Evolutionary conservation across 2,888 invertebrate species (phyloP), one percentile per base, ranked within the genome.

Genomic region (Agrochola litura): DNA sequence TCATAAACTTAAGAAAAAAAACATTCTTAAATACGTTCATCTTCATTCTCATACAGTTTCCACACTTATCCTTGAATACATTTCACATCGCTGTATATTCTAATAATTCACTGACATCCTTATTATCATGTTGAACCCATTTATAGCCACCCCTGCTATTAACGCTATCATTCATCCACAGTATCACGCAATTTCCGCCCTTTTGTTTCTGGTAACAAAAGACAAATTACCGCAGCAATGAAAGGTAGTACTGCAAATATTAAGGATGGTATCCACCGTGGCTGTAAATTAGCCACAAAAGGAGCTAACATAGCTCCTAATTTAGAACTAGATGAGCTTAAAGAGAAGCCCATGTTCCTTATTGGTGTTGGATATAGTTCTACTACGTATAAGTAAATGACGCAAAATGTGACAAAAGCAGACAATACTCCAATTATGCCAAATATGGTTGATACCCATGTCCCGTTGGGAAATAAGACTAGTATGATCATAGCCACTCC

Each of bases 311-410:
- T 93, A 0, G 92, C 93, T 10, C 93, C 95, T 1, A 93, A 46
- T 77, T 93, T 93, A 0, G 92, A 90, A 41, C 92, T 93, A 61
- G 89, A 88, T 5, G 92, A 90, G 37, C 89, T 89, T 6, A 92
- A 49, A 61, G 94, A 92, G 19, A 91, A 91, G 0, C 92, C 93
- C 94, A 94, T 95, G 58, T 91, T 94, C 43, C 95, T 92, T 54
- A 95, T 84, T 19, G 92, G 88, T 0, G 95, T 95, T 8, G 95
- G 94, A 79, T 91, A 95, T n/a, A 94, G 76, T 75, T 95, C 95
- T 12, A 92, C 91, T 0, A 89, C 90, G 56, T 91, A 91, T 16
- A 94, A 85, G 75, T 92, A 93, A 1, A 91, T 66, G 0, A 93
- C 77, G 16, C 85, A 68, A 43, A 92, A 94, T 0, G 87, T 86